These are phyloP conservation scores for Brachirus orientalis DNA, from an alignment of 2,113 vertebrate genomes.

Conservation along the genomic window DNA sequence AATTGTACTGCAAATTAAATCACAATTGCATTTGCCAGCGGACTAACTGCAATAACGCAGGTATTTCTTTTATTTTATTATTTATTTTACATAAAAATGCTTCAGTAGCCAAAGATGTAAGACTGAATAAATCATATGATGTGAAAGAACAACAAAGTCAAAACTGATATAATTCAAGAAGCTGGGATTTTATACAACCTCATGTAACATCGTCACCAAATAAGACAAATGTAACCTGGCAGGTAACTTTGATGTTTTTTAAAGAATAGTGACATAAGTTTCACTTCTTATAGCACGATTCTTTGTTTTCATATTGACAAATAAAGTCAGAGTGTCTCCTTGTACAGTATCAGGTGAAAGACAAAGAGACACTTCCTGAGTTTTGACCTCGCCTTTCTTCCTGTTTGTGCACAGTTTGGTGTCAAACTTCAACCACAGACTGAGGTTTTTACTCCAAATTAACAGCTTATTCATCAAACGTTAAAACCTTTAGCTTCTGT, in stretches of 20 bases:
- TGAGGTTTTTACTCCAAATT: constrained; percentile 69
- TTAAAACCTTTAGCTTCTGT: no score
- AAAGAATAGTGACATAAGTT: neutral
- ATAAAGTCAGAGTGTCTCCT: neutral
- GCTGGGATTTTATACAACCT: neutral
- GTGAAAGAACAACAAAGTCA: neutral
- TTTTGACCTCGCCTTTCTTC: constrained; percentile 50
- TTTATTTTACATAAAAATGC: no score
- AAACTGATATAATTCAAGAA: neutral
- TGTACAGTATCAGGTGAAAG: constrained; percentile 5
- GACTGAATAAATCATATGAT: no score
- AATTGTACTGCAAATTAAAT: no score
- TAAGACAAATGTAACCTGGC: neutral
- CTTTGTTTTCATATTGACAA: neutral
- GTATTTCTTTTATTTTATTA: no score
- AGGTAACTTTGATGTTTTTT: neutral
- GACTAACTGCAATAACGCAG: no score
- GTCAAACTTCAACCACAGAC: constrained; percentile 32
- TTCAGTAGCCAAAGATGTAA: no score
- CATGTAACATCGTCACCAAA: neutral
- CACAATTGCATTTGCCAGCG: neutral
- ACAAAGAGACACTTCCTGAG: neutral
- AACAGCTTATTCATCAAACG: no score
- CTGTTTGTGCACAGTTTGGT: constrained; percentile 57
- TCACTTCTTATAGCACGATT: neutral